Conservation (phyloP, 2,888 invertebrate species). For the Lamellibrachia columna region DNA sequence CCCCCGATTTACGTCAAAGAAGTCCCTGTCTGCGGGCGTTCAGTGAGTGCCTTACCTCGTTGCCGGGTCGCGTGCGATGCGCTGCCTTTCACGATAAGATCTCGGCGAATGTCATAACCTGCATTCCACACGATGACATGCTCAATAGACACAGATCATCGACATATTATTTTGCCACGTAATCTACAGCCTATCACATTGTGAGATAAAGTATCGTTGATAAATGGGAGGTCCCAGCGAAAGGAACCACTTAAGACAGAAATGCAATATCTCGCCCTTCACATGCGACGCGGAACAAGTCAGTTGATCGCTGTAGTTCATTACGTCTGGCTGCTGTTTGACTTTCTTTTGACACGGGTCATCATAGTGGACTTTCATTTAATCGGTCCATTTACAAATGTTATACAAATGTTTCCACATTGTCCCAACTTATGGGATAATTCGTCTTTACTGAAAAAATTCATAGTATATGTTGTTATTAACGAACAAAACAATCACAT, state of each 20-base stretch:
- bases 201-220: background rate
- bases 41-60: background rate
- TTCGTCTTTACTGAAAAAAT: background rate
- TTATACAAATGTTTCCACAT: background rate
- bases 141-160: constrained; percentile 12
- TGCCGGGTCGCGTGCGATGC: background rate
- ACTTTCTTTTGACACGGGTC: constrained; percentile 3
- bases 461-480: background rate
- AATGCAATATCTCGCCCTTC: background rate
- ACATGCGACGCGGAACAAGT: background rate
- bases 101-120: background rate
- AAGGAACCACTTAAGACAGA: constrained; percentile 6
- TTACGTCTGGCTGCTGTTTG: background rate
- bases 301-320: background rate
- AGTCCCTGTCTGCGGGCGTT: background rate
- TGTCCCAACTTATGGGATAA: background rate
- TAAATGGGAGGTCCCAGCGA: background rate
- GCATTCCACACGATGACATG: constrained; percentile 1
- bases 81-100: background rate
- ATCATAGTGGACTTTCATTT: background rate
- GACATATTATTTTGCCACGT: background rate
- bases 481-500: too few species aligned
- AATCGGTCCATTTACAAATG: background rate
- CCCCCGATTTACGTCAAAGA: background rate
- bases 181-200: constrained; percentile 5